Percentiles rank a stretch among this genome's conserved stretches.
phyloP scores from a whole-genome alignment of 2,888 invertebrate species.

The Caenorhabditis sp. region DNA sequence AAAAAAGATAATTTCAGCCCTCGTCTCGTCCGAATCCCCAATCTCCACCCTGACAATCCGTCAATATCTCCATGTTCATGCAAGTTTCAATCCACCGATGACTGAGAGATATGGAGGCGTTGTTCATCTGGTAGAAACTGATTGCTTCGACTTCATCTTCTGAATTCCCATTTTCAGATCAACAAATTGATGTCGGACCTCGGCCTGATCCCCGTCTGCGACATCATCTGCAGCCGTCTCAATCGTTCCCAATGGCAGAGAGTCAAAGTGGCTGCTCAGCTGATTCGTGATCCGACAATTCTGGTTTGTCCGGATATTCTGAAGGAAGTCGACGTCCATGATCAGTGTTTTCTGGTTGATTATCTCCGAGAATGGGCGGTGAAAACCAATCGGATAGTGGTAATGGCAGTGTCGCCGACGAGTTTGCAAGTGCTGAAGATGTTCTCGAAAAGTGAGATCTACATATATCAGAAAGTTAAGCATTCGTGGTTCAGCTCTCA shows the following conservation, averaged over 20 bases:
- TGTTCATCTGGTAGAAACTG: constrained; percentile 80
- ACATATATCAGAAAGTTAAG: too few species aligned
- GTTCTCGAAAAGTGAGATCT: constrained; percentile 88
- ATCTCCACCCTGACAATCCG: constrained; percentile 93
- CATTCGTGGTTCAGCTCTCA: constrained; percentile 86
- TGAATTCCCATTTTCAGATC: constrained; percentile 86
- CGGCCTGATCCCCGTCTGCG: constrained; percentile 92
- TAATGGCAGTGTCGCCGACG: constrained; percentile 94
- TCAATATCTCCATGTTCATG: constrained; percentile 87
- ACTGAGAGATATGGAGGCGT: constrained; percentile 58
- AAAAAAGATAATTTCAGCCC: constrained; percentile 85
- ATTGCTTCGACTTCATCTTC: too few species aligned
- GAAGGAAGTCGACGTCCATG: constrained; percentile 94
- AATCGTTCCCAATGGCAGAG: constrained; percentile 93
- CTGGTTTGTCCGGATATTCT: constrained; percentile 93
- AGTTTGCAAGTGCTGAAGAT: constrained; percentile 96
- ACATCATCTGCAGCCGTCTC: constrained; percentile 91
- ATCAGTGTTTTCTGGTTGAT: constrained; percentile 95
- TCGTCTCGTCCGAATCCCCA: constrained; percentile 89
- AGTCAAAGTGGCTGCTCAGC: constrained; percentile 92
- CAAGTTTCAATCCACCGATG: constrained; percentile 61
- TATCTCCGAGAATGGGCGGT: constrained; percentile 93
- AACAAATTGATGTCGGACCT: constrained; percentile 93
- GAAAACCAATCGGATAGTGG: constrained; percentile 88
- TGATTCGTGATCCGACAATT: constrained; percentile 89